A percentile compares a stretch with the other conserved stretches of the same genome.
These are phyloP conservation scores for Bombus sylvicola DNA, from an alignment of 1,140 invertebrate genomes.

Conservation along the genomic window DNA sequence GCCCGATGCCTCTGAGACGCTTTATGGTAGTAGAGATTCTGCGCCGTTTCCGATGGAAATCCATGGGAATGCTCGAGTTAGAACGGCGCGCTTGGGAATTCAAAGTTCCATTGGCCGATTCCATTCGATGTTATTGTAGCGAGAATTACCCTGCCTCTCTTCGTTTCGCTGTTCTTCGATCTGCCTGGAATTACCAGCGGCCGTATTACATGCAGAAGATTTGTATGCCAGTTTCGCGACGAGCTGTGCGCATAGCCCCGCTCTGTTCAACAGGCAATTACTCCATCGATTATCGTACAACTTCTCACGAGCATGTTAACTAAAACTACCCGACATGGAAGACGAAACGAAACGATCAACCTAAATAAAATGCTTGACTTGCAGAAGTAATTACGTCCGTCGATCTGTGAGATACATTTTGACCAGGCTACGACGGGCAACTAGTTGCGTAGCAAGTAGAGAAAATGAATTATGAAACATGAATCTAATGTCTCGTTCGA, in stretches of 20 bases:
- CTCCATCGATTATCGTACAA: conserved; percentile 1
- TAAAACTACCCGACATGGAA: neutral
- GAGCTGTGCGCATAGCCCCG: neutral
- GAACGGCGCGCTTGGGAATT: neutral
- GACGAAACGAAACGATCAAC: neutral
- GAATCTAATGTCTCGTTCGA: no score
- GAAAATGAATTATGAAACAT: no score
- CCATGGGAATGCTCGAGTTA: neutral
- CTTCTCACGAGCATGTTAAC: neutral
- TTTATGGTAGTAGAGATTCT: no score
- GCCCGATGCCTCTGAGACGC: neutral
- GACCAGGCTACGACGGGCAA: no score
- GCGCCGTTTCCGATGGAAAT: neutral
- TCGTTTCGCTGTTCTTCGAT: conserved; percentile 7
- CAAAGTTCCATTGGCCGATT: neutral
- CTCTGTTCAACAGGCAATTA: conserved; percentile 1
- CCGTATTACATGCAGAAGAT: neutral
- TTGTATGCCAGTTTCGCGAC: no score
- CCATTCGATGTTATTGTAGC: neutral
- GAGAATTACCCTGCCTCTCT: neutral
- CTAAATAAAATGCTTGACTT: no score
- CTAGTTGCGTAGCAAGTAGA: no score
- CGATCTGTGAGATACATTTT: no score
- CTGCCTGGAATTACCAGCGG: neutral
- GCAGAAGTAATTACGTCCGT: no score